phyloP scores from a whole-genome alignment of 1,140 invertebrate genomes.

The Brachionus manjavacas region DNA sequence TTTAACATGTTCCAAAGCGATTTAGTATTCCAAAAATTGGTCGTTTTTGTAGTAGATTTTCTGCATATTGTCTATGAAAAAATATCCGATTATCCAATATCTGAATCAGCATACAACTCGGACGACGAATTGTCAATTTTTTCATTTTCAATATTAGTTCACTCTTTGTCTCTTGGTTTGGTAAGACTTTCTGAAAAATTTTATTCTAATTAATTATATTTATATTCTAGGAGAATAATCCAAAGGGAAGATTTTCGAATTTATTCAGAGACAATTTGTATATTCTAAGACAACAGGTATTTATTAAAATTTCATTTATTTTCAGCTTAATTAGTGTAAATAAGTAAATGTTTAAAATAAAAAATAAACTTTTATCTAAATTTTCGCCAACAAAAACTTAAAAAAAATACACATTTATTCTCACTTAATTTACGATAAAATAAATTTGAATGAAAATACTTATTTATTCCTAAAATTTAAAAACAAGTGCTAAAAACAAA shows the following conservation, averaged over 20 bases:
- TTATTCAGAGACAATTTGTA: neutral
- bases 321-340: too few species aligned
- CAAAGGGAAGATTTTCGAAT: conserved; percentile 3
- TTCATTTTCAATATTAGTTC: conserved; percentile 11
- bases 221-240: conserved; percentile 10
- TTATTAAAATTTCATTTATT: neutral
- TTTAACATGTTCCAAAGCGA: conserved; percentile 20
- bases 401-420: too few species aligned
- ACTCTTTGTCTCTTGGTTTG: neutral
- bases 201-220: neutral
- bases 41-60: conserved; percentile 35
- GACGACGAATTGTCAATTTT: conserved; percentile 5
- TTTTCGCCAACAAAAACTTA: too few species aligned
- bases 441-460: too few species aligned
- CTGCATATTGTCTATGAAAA: conserved; percentile 14
- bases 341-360: too few species aligned
- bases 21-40: conserved; percentile 18
- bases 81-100: neutral
- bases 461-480: too few species aligned
- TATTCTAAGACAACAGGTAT: neutral
- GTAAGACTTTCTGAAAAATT: neutral
- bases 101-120: neutral
- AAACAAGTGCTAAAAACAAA: too few species aligned
- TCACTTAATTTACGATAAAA: too few species aligned
- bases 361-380: too few species aligned